These are phyloP conservation scores for Myzus persicae DNA, from an alignment of 1,140 invertebrate genomes.

Conservation along the genomic window DNA sequence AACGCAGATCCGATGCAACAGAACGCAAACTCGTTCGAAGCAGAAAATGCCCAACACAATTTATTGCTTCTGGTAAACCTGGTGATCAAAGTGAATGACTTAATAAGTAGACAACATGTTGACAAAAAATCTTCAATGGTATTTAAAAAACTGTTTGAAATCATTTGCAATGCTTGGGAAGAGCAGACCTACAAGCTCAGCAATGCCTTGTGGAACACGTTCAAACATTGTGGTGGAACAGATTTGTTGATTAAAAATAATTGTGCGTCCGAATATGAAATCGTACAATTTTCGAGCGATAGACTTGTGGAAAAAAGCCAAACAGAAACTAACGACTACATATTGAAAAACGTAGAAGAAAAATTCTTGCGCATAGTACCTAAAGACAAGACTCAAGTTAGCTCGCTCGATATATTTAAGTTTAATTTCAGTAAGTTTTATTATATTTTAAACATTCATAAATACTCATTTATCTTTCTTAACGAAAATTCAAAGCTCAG, in stretches of 20 bases:
- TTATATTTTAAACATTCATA: too few relatives aligned
- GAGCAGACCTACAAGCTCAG: constrained; percentile 88
- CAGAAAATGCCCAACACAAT: constrained; percentile 81
- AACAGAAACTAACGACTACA: constrained; percentile 91
- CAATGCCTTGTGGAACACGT: constrained; percentile 84
- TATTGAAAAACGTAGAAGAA: constrained; percentile 90
- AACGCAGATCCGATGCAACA: constrained; percentile 79
- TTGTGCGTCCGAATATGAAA: constrained; percentile 75
- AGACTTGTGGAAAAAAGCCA: constrained; percentile 92
- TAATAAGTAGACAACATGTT: constrained; percentile 55
- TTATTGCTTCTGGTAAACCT: constrained; percentile 74
- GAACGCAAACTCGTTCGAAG: constrained; percentile 77
- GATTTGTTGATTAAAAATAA: constrained; percentile 83
- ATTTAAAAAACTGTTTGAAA: constrained; percentile 80
- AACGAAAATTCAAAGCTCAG: too few relatives aligned
- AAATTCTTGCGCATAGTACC: constrained; percentile 89
- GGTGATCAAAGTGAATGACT: constrained; percentile 71
- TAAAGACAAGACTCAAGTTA: constrained; percentile 79
- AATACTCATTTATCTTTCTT: too few relatives aligned
- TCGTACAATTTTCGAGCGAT: constrained; percentile 84
- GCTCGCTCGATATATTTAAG: constrained; percentile 83
- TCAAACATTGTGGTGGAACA: constrained; percentile 84
- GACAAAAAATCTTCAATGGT: constrained; percentile 70
- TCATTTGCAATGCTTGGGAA: constrained; percentile 89
- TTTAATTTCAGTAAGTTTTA: constrained; percentile 78